Conservation (phyloP, 2,113 vertebrate species). For the Illadopsis cleaveri region DNA sequence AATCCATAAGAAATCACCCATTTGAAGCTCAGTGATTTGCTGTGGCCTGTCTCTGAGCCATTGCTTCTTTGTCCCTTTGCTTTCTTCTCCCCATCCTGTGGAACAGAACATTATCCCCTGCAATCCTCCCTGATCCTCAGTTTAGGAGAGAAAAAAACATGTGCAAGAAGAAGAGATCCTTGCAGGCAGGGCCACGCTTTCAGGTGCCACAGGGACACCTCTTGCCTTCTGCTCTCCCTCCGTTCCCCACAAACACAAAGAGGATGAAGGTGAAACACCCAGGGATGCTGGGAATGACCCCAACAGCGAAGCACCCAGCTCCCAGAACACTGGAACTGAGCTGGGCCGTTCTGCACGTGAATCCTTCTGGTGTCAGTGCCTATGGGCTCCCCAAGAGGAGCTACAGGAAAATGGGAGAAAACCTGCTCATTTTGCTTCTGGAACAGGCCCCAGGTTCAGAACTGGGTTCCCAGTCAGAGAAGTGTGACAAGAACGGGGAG, state of each 20-base stretch:
- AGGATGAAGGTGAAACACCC: background rate
- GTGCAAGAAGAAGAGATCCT: background rate
- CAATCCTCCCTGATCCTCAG: background rate
- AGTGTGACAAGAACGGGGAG: background rate
- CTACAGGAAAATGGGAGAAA: background rate
- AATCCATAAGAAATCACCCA: background rate
- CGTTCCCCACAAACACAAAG: background rate
- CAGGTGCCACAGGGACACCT: background rate
- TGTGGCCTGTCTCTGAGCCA: background rate
- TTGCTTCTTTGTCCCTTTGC: background rate
- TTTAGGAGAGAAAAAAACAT: background rate
- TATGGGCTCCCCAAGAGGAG: background rate
- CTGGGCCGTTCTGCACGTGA: accelerated
- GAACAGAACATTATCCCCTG: background rate
- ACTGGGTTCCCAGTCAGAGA: background rate
- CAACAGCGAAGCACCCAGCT: background rate
- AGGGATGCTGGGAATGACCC: background rate
- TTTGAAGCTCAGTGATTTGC: background rate
- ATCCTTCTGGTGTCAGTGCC: background rate
- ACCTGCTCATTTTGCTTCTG: background rate
- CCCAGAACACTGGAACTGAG: background rate
- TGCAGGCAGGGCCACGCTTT: background rate
- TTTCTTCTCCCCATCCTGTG: background rate
- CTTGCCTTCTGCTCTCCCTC: background rate
- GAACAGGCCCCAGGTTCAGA: background rate